Percentiles rank a stretch among this genome's conserved stretches.
Evolutionary conservation across 2,797 vertebrate genomes (phyloP).

Genomic region (Enteromius anoplus): DNA sequence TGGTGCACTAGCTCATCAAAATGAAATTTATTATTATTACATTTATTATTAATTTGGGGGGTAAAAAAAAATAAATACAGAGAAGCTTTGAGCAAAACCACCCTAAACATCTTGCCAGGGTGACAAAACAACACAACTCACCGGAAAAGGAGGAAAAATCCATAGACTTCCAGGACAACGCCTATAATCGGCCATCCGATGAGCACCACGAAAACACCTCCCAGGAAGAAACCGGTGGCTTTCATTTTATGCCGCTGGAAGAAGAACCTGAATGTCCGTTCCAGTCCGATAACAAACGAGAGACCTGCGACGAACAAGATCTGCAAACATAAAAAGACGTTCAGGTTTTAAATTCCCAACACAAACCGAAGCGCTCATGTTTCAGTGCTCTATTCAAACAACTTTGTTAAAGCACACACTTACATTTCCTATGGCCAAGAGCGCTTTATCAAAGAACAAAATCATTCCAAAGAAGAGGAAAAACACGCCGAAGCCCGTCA

Average conservation of each 20-base stretch:
- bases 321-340: conserved; percentile 66
- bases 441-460: conserved; percentile 97
- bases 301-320: conserved; percentile 96
- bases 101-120: not conserved
- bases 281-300: conserved; percentile 94
- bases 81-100: not conserved
- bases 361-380: conserved; percentile 33
- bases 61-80: not conserved
- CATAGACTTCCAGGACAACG: conserved; percentile 94
- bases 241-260: conserved; percentile 99
- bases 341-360: not conserved
- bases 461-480: conserved; percentile 99
- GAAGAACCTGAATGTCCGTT: conserved; percentile 97
- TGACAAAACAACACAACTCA: conserved; percentile 58
- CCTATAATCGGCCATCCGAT: conserved; percentile 96
- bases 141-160: conserved; percentile 98
- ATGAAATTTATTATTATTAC: no score
- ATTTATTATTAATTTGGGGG: not conserved
- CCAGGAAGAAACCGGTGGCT: conserved; percentile 94
- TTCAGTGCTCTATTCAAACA: not conserved
- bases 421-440: conserved; percentile 96
- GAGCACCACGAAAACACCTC: conserved; percentile 94
- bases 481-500: conserved; percentile 96
- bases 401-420: conserved; percentile 69
- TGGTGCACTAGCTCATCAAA: not conserved